phyloP scores from a whole-genome alignment of 2,113 vertebrate species.

The Anarhynchus alexandrinus region DNA sequence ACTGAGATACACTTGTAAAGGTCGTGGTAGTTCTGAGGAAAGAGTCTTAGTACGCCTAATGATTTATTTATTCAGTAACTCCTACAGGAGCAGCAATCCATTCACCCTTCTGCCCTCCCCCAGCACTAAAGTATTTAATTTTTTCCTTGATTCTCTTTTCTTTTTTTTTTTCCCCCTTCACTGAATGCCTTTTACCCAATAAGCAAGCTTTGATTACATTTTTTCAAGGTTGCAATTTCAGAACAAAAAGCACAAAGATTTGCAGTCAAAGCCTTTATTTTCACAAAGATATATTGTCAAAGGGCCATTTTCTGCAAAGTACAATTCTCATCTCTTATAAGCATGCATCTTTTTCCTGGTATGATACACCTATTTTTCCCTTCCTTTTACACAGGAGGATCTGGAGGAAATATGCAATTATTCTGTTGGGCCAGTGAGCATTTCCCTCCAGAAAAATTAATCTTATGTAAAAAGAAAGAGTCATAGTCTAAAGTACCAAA shows the following conservation, averaged over 20 bases:
- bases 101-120: neutral
- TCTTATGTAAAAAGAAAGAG: neutral
- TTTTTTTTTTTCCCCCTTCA: neutral
- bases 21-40: neutral
- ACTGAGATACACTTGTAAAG: fast-evolving
- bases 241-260: neutral
- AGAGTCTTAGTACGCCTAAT: neutral
- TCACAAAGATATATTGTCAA: neutral
- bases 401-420: neutral
- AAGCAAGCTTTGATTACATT: neutral
- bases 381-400: neutral
- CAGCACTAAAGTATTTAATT: neutral
- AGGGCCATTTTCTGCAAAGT: neutral
- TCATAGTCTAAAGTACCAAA: neutral
- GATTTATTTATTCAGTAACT: neutral
- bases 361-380: neutral
- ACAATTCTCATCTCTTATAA: neutral
- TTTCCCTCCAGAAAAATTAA: neutral
- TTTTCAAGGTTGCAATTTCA: neutral
- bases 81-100: neutral
- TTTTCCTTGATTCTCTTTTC: neutral
- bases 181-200: neutral
- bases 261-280: neutral
- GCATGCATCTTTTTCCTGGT: neutral
- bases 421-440: neutral